Evolutionary conservation across 37 sponge, comb jelly and placozoan species (phyloP), one percentile per base, ranked within the genome.

Genomic region (Petrosia ficiformis): DNA sequence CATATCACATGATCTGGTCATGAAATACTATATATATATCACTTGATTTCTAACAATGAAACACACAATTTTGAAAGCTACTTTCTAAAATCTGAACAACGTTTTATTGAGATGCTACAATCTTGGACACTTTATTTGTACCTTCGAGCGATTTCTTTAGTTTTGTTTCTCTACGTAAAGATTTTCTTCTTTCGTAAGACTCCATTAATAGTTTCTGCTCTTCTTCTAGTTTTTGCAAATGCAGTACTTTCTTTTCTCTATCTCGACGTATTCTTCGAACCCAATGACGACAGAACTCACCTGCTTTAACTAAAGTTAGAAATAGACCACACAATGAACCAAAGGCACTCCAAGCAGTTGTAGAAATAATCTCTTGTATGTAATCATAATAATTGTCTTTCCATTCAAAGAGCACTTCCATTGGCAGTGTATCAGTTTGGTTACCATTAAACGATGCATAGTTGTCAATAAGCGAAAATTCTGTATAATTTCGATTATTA

Each of bases 281-380:
- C 78, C 78, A 77, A 29, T 21, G 2, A n/a, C 36, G 22, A 37
- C 37, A 70, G 42, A 42, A 84, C 68, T 84, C 74, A 0, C 78
- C 85, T 0, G 73, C 85, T 60, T 77, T 84, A 2, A 72, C 24
- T n/a, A 84, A 68, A 8, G 85, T 77, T n/a, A 84, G 26, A 26
- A 84, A 77, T 48, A 84, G 78, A 10, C 85, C 85, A 39, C 76
- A 75, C 57, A 84, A 41, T 21, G 85, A 57, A 21, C 85, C 85
- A 8, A 84, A 8, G 0, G 85, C 72, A 39, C 60, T 84, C 67
- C 65, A 77, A 3, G 63, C 63, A 2, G 63, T 84, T 35, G 85
- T 84, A 1, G 85, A 84, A 22, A 84, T 24, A 14, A 84, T 77
- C 21, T 77, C 74, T 24, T 16, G 34, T 10, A 77, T 48, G 57